A percentile compares a stretch with the other conserved stretches of the same genome.
These are phyloP conservation scores for Eupleurogrammus muticus DNA, from an alignment of 2,797 vertebrate species.

Conservation along the genomic window DNA sequence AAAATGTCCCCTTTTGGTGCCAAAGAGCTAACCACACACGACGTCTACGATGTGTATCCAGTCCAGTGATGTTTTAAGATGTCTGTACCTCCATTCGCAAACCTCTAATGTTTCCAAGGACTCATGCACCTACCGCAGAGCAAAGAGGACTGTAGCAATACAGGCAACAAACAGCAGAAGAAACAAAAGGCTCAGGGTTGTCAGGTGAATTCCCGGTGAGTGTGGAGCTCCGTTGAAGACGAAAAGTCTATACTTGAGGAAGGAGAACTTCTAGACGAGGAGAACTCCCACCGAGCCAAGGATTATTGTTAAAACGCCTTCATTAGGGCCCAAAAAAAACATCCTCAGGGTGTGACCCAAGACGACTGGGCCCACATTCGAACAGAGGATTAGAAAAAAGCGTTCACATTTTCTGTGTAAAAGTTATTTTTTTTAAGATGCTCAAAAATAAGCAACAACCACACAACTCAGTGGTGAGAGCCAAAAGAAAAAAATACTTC, in stretches of 20 bases:
- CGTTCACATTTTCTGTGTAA: not conserved
- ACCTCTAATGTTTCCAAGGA: constrained; percentile 50
- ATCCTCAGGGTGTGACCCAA: no score
- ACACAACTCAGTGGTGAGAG: not conserved
- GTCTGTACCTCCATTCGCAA: constrained; percentile 13
- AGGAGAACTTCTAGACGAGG: no score
- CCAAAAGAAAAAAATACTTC: not conserved
- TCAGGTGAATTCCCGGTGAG: no score
- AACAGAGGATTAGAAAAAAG: not conserved
- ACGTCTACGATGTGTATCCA: constrained; percentile 18
- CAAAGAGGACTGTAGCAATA: not conserved
- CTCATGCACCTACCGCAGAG: constrained; percentile 25
- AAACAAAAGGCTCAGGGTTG: no score
- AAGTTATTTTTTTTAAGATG: not conserved
- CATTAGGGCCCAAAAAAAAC: no score
- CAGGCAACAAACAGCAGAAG: no score
- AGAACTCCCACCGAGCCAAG: no score
- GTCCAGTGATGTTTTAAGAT: constrained; percentile 21
- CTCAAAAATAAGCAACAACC: not conserved
- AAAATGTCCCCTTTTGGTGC: constrained; percentile 55
- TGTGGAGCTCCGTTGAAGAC: no score
- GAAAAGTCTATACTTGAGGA: no score
- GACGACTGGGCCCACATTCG: not conserved
- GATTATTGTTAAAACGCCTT: no score
- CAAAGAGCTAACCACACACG: constrained; percentile 40